These are phyloP conservation scores for Drosophila meridionalis DNA, from an alignment of 2,888 invertebrate species.

Conservation along the genomic window DNA sequence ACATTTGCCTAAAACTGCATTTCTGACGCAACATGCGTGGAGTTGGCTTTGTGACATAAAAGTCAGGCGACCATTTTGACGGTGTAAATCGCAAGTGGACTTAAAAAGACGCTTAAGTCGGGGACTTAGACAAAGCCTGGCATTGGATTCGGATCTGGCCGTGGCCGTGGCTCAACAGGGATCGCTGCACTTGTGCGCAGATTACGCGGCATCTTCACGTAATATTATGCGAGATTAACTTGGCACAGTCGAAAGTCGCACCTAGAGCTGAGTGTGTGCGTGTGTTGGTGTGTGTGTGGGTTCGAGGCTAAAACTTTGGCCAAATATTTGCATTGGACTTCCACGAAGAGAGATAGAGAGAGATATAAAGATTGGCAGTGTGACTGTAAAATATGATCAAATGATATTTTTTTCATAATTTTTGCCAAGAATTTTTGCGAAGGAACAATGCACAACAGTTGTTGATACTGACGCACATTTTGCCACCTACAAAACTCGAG, in stretches of 20 bases:
- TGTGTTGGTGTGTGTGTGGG: constrained; percentile 1
- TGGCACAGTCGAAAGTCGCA: constrained; percentile 33
- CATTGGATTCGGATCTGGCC: constrained; percentile 16
- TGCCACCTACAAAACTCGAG: constrained; percentile 72
- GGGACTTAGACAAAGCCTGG: constrained; percentile 18
- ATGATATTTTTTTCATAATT: constrained; percentile 58
- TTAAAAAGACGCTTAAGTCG: constrained; percentile 41
- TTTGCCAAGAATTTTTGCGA: constrained; percentile 37
- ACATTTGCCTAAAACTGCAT: background rate
- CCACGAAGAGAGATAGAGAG: constrained; percentile 38
- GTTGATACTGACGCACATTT: constrained; percentile 65
- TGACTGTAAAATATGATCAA: constrained; percentile 61
- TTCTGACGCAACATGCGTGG: background rate
- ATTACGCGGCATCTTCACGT: constrained; percentile 54
- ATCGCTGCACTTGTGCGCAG: constrained; percentile 48
- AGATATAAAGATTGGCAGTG: background rate
- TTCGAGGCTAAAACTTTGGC: constrained; percentile 29
- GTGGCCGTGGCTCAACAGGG: constrained; percentile 4
- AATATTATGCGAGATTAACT: constrained; percentile 77
- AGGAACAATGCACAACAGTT: constrained; percentile 41
- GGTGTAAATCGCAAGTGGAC: constrained; percentile 19
- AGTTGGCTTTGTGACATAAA: constrained; percentile 30
- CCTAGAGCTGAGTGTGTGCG: constrained; percentile 2
- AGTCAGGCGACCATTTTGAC: constrained; percentile 28
- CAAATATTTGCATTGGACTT: constrained; percentile 64